Evolutionary conservation across 2,113 vertebrate genomes (phyloP), one percentile per base, ranked within the genome.

Genomic region (Pelobates fuscus): DNA sequence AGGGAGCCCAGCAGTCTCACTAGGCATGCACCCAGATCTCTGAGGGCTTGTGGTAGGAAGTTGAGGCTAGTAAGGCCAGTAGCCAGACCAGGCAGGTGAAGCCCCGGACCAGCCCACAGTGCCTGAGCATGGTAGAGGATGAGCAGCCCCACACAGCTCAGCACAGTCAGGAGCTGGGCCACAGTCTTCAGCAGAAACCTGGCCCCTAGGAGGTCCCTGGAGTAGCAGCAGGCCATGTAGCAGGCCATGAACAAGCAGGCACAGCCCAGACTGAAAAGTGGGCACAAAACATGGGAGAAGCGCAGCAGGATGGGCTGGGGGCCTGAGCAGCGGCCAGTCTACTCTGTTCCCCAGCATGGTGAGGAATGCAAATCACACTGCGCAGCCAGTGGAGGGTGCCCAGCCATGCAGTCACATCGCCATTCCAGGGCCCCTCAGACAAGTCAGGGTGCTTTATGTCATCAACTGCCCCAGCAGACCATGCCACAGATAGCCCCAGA

Each of bases 191-290:
- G 86, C 87, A 93, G 84, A 78, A 94, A 91, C 80, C 83, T 94
- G 88, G 94, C 83, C 71, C 91, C 90, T 88, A 94, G 71, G 76
- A 92, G 89, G 84, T 98, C 97, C 81, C 94, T 95, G 84, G 89
- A 86, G 89, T 88, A 96, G 76, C 97, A 97, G 82, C 94, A 96
- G 79, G 86, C 78, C 87, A 98, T 86, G 88, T 94, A 94, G 80
- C 94, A 91, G 77, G 96, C 97, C 72, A 99, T 88, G 85, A 98
- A 97, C 88, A 98, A 98, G 88, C 96, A 98, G 80, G 96, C 94
- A 79, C 94, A 95, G 83, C 93, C 95, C 82, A 98, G 93, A 86
- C 95, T 96, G 89, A 98, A 97, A 67, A 97, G 86, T 0, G 96
- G 94, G 66, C 96, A 94, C 78, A 96, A 84, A 82, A 92, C 94